A percentile compares a stretch with the other conserved stretches of the same genome.
Conservation (phyloP, 1,140 invertebrate species). For the Hyphantria cunea region DNA sequence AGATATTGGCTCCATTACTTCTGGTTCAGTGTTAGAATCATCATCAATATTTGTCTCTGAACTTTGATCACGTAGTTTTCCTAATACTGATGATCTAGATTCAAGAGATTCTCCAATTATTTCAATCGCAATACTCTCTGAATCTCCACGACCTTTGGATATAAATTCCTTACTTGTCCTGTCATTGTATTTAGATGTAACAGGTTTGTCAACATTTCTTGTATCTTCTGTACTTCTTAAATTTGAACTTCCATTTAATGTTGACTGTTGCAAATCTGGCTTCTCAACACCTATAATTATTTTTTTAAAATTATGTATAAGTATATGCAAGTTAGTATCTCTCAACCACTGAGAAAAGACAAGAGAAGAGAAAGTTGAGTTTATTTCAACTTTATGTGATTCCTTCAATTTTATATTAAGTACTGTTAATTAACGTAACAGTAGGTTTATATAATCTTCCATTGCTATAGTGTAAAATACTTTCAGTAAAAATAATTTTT, state of each 20-base stretch:
- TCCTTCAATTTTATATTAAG: no score
- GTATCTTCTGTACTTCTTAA: conserved; percentile 37
- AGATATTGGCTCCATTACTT: neutral
- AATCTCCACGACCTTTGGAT: conserved; percentile 7
- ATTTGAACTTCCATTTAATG: conserved; percentile 46
- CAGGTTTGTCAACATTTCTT: conserved; percentile 31
- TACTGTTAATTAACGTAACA: no score
- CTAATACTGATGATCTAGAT: conserved; percentile 42
- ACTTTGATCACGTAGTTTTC: conserved; percentile 9
- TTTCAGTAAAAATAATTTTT: no score
- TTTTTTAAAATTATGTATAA: no score
- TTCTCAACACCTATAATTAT: neutral
- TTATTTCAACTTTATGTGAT: no score
- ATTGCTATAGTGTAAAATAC: no score
- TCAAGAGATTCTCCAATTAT: conserved; percentile 28
- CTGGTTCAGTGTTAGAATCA: neutral
- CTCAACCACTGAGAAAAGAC: no score
- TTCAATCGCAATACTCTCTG: conserved; percentile 14
- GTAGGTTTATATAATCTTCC: no score
- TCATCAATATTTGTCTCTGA: conserved; percentile 4
- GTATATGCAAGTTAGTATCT: no score
- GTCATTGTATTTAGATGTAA: conserved; percentile 35
- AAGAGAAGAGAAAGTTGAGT: no score
- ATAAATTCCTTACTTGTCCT: conserved; percentile 8
- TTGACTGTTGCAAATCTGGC: conserved; percentile 42